A percentile compares a stretch with the other conserved stretches of the same genome.
Evolutionary conservation across 2,888 invertebrate species (phyloP).

Genomic region (Micoletzkya japonica): DNA sequence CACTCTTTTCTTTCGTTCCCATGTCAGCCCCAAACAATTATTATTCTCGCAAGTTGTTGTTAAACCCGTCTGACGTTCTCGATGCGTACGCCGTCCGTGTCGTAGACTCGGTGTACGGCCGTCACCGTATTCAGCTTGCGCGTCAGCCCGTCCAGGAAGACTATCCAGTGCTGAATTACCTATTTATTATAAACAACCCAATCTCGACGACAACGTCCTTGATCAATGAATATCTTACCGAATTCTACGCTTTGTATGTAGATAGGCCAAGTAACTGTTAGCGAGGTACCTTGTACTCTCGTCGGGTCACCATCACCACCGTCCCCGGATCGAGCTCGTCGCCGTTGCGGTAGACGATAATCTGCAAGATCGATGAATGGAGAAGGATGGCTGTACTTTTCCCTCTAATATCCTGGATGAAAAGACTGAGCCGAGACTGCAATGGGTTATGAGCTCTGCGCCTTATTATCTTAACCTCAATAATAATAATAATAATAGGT

Average conservation of each 20-base stretch:
- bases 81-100: slow-evolving; percentile 23
- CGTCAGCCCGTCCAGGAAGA: slow-evolving; percentile 49
- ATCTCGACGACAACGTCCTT: no score
- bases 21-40: neutral
- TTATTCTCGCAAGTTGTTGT: neutral
- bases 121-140: slow-evolving; percentile 31
- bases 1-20: neutral
- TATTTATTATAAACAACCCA: no score
- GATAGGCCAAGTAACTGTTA: neutral
- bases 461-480: neutral
- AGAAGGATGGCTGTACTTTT: neutral
- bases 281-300: slow-evolving; percentile 38
- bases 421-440: neutral
- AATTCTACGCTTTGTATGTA: no score
- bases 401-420: neutral
- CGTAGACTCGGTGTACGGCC: slow-evolving; percentile 18
- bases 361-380: slow-evolving; percentile 32
- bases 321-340: slow-evolving; percentile 48
- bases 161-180: slow-evolving; percentile 45
- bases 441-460: neutral
- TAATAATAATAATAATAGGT: neutral
- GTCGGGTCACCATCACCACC: slow-evolving; percentile 46
- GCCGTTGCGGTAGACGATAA: slow-evolving; percentile 51
- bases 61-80: slow-evolving; percentile 4
- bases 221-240: no score